phyloP scores from a whole-genome alignment of 2,888 invertebrate species.

The Sturmia bella region DNA sequence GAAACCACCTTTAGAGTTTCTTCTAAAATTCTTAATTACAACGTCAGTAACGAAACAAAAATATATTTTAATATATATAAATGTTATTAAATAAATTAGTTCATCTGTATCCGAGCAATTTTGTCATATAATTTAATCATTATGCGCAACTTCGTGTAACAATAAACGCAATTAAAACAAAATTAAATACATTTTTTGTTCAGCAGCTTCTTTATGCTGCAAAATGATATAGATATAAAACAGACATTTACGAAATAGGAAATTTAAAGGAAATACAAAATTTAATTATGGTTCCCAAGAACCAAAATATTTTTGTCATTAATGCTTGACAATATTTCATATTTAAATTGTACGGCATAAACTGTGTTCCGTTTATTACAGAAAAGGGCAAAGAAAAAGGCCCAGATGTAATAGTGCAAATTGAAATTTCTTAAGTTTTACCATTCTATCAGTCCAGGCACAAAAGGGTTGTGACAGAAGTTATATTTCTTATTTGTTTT shows the following conservation, averaged over 20 bases:
- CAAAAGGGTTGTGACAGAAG: constrained; percentile 2
- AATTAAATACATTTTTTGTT: constrained; percentile 25
- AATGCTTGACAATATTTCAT: constrained; percentile 44
- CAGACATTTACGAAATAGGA: background rate
- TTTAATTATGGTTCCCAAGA: constrained; percentile 57
- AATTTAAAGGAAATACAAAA: constrained; percentile 27
- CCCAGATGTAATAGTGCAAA: constrained; percentile 22
- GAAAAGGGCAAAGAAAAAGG: background rate
- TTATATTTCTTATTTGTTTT: constrained; percentile 8
- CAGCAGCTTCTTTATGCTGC: background rate
- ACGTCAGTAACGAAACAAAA: no score
- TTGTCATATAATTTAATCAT: background rate
- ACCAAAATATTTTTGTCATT: constrained; percentile 38
- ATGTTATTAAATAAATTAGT: no score
- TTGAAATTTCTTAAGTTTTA: constrained; percentile 34
- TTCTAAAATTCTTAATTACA: no score
- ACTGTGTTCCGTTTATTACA: background rate
- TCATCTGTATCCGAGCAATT: background rate
- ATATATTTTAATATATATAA: background rate
- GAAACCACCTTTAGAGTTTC: no score
- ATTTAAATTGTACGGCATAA: constrained; percentile 49
- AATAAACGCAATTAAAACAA: constrained; percentile 55
- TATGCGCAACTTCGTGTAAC: constrained; percentile 7
- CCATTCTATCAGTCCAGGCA: background rate
- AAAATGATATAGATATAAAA: background rate